Evolutionary conservation across 2,888 invertebrate genomes (phyloP).

Genomic region (Torymus tubicola): DNA sequence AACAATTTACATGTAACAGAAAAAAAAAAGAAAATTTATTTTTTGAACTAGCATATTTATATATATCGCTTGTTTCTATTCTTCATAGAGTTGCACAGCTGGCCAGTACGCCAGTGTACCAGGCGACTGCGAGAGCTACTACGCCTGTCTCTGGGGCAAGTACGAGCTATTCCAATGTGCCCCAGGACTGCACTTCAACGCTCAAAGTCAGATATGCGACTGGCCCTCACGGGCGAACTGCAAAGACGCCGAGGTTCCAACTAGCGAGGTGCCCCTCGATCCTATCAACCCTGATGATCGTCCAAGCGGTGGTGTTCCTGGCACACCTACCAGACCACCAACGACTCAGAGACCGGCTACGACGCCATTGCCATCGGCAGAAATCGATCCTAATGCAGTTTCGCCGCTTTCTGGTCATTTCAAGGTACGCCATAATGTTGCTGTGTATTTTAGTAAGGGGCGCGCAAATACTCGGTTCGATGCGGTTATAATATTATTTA

Average conservation of each 20-base stretch:
- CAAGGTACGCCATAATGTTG: conserved; percentile 76
- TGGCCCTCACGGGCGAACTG: conserved; percentile 85
- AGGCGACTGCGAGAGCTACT: conserved; percentile 85
- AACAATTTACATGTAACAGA: not conserved
- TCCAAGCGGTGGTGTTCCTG: not conserved
- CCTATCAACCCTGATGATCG: conserved; percentile 12
- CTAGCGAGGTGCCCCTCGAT: conserved; percentile 7
- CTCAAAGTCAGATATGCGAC: conserved; percentile 84
- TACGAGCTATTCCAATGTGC: conserved; percentile 86
- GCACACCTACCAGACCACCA: not conserved
- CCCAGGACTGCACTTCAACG: conserved; percentile 86
- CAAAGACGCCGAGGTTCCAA: conserved; percentile 56
- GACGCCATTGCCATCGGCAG: conserved; percentile 73
- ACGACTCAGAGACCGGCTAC: conserved; percentile 58
- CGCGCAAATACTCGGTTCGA: too few relatives aligned
- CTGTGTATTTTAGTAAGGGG: too few relatives aligned
- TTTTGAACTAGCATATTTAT: too few relatives aligned
- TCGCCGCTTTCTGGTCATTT: conserved; percentile 82
- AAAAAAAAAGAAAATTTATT: not conserved
- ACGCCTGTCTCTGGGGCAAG: conserved; percentile 88
- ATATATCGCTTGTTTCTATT: not conserved
- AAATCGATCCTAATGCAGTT: conserved; percentile 74
- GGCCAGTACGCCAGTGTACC: conserved; percentile 75
- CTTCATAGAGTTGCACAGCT: conserved; percentile 64
- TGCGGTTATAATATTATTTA: too few relatives aligned